Base-by-base conservation (phyloP, 2,113 vertebrate genomes). In the Nicator chloris region DNA sequence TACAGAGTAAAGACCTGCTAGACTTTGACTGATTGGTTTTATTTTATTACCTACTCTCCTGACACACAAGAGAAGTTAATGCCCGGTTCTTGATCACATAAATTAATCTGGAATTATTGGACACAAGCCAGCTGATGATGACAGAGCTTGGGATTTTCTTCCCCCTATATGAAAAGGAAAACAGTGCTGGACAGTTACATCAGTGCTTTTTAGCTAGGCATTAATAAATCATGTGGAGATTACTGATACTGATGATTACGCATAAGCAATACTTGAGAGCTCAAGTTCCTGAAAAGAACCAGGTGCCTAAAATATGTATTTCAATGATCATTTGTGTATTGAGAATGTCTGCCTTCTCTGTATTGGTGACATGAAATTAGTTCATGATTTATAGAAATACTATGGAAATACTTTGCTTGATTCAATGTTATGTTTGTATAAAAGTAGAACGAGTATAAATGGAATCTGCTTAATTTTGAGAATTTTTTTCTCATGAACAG, bases 221-320 rank as follows among this genome's bases (percentile, higher is more conserved):
- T 95, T 94, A 96, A 96, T 96, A 95, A 96, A 75, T 90, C 79
- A 81, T 77, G 66, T 53, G 51, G 68, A 76, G 37, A 83, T 88
- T 77, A 88, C 44, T 53, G 71, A 91, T 68, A 81, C 10, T 81
- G 70, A 28, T 59, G 33, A 63, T 68, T 84, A 71, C 39, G 91
- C 75, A 81, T 40, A 88, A 85, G 26, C 57, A 72, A 44, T 66
- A 75, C 37, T 85, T 69, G 20, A 90, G 56, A 59, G 13, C 22
- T 90, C 42, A 60, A 21, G 42, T 83, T 88, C 78, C 86, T 93
- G 31, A 82, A 95, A 95, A 91, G 33, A 90, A 44, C 3, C 33
- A 90, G 39, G 18, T 83, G 49, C 30, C 65, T 83, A 77, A 83
- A 94, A 82, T 18, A 59, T 5, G 3, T 54, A 77, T 86, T 90